These are phyloP conservation scores for Oophaga pumilio DNA, from an alignment of 2,113 vertebrate genomes.

Conservation along the genomic window DNA sequence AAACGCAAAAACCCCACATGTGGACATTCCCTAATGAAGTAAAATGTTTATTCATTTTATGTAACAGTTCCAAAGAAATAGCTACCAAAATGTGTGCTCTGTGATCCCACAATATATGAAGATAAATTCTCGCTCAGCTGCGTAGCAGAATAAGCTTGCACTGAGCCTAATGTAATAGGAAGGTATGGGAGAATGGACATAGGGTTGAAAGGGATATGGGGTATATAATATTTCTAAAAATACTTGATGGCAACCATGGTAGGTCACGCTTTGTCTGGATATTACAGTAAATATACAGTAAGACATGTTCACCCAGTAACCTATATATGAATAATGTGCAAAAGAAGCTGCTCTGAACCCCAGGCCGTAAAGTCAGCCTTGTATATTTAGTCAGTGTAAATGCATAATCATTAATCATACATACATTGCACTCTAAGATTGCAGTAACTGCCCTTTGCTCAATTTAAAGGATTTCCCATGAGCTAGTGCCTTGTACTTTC, in stretches of 20 bases:
- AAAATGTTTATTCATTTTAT: background rate
- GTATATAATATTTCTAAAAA: background rate
- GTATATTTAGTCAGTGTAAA: background rate
- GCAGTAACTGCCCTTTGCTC: background rate
- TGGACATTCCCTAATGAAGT: background rate
- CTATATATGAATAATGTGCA: background rate
- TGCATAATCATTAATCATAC: background rate
- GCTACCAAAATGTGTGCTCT: background rate
- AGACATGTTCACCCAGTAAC: background rate
- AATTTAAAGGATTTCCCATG: background rate
- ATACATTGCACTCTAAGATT: background rate
- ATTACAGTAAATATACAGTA: background rate
- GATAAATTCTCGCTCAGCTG: background rate
- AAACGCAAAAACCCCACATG: too few species aligned
- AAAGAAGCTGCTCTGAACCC: background rate
- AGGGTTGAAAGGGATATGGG: background rate
- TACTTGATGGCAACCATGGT: background rate
- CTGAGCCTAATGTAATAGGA: background rate
- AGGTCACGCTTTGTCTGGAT: background rate
- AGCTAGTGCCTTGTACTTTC: slow-evolving; percentile 30
- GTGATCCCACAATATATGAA: background rate
- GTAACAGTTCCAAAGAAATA: background rate
- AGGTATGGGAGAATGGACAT: background rate
- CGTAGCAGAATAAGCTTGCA: background rate
- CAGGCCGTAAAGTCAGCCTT: background rate